Conservation (phyloP, 1,140 invertebrate genomes). For the Acyrthosiphon pisum region DNA sequence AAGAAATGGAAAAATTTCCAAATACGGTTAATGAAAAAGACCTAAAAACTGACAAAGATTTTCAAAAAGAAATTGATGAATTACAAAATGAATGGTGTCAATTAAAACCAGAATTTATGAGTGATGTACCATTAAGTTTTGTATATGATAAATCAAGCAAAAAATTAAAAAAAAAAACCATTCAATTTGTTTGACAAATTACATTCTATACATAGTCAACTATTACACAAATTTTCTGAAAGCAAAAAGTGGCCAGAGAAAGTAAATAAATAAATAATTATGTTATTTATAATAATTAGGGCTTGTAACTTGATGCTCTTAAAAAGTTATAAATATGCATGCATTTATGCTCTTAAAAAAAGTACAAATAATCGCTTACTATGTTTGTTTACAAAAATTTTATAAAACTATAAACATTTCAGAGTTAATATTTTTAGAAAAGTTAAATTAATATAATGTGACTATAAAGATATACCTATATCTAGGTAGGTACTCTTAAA, state of each 20-base stretch:
- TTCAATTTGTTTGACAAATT: constrained; percentile 15
- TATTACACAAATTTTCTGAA: background rate
- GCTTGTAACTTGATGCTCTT: no score
- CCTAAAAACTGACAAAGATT: background rate
- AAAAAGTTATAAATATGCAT: no score
- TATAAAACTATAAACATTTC: background rate
- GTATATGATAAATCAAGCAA: background rate
- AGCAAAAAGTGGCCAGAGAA: background rate
- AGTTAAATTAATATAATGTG: no score
- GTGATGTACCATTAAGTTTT: background rate
- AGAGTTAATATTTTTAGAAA: no score
- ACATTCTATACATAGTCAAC: background rate
- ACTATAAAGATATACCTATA: no score
- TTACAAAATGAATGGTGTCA: background rate
- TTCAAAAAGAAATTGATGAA: background rate
- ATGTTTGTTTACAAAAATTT: background rate
- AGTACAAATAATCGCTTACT: no score
- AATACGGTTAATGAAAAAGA: background rate
- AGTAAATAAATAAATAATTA: background rate
- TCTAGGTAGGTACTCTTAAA: no score
- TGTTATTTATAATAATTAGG: background rate
- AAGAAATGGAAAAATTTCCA: background rate
- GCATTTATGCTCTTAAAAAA: no score
- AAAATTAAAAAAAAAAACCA: background rate
- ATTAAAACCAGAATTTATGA: constrained; percentile 22